A percentile compares a stretch with the other conserved stretches of the same genome.
phyloP scores from a whole-genome alignment of 2,888 invertebrate species.

The Crocallis elinguaria region DNA sequence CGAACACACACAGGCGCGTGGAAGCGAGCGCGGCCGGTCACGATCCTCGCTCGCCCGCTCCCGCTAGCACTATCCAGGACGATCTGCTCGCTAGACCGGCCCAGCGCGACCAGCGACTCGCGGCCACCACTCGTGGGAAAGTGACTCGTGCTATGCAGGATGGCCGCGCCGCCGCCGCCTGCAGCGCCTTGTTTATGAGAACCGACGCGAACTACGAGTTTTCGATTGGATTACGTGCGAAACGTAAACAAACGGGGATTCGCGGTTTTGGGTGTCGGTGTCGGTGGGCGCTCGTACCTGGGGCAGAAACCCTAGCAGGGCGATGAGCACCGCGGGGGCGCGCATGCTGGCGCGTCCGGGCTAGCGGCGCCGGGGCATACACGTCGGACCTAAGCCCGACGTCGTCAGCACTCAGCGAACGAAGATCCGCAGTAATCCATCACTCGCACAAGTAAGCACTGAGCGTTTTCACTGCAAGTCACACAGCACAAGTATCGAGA shows the following conservation, averaged over 20 bases:
- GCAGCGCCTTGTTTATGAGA: slow-evolving; percentile 52
- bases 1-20: slow-evolving; percentile 74
- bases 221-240: slow-evolving; percentile 54
- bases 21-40: slow-evolving; percentile 70
- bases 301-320: slow-evolving; percentile 84
- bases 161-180: slow-evolving; percentile 48
- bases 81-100: slow-evolving; percentile 45
- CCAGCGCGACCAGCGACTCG: slow-evolving; percentile 34
- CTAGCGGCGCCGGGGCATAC: slow-evolving; percentile 82
- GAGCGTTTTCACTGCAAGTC: slow-evolving; percentile 80
- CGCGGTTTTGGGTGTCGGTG: slow-evolving; percentile 70
- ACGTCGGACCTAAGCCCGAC: slow-evolving; percentile 69
- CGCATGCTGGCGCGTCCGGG: slow-evolving; percentile 82
- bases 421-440: slow-evolving; percentile 80
- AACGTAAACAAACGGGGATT: slow-evolving; percentile 72
- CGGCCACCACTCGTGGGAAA: slow-evolving; percentile 74
- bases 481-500: slow-evolving; percentile 79
- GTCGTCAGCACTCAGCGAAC: slow-evolving; percentile 72
- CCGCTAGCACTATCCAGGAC: slow-evolving; percentile 78
- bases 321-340: slow-evolving; percentile 82
- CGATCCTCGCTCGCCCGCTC: slow-evolving; percentile 71
- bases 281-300: slow-evolving; percentile 67
- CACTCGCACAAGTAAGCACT: slow-evolving; percentile 79
- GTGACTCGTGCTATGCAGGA: slow-evolving; percentile 61
- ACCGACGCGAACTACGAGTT: slow-evolving; percentile 50